Conservation (phyloP, 30 jellyfish, hydroid and myxozoan species). For the Cassiopea andromeda region DNA sequence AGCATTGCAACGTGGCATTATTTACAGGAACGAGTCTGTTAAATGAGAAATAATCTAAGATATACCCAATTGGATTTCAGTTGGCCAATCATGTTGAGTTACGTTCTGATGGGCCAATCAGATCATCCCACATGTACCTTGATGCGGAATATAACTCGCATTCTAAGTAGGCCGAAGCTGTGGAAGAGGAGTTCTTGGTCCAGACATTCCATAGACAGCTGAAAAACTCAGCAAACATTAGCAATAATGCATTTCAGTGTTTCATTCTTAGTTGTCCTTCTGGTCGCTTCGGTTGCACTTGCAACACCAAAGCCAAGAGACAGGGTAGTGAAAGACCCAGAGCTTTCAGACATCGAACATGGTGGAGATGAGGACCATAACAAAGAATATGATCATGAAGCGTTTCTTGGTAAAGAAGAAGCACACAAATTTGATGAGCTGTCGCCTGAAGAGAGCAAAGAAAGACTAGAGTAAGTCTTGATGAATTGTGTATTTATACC, state of each 20-base stretch:
- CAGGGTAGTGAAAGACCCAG: constrained; percentile 70
- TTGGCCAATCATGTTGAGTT: constrained; percentile 27
- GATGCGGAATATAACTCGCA: neutral
- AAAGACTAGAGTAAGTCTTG: constrained; percentile 82
- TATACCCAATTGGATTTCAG: neutral
- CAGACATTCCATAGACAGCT: constrained; percentile 34
- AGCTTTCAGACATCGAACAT: constrained; percentile 76
- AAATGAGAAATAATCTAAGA: neutral
- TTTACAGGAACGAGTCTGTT: neutral
- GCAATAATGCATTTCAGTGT: constrained; percentile 1
- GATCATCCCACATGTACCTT: constrained; percentile 20
- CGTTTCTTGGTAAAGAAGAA: constrained; percentile 93
- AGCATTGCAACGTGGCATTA: neutral
- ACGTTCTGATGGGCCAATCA: constrained; percentile 42
- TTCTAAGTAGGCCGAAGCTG: constrained; percentile 5
- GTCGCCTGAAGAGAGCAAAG: constrained; percentile 94
- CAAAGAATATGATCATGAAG: constrained; percentile 95
- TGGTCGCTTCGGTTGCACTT: constrained; percentile 44
- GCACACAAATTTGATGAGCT: constrained; percentile 87
- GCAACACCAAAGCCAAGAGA: constrained; percentile 73
- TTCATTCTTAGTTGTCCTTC: constrained; percentile 12
- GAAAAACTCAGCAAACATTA: neutral
- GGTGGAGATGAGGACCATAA: constrained; percentile 79
- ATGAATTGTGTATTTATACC: neutral
- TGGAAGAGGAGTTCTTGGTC: neutral